Conservation (phyloP, 2,113 vertebrate species). For the Scophthalmus maximus region DNA sequence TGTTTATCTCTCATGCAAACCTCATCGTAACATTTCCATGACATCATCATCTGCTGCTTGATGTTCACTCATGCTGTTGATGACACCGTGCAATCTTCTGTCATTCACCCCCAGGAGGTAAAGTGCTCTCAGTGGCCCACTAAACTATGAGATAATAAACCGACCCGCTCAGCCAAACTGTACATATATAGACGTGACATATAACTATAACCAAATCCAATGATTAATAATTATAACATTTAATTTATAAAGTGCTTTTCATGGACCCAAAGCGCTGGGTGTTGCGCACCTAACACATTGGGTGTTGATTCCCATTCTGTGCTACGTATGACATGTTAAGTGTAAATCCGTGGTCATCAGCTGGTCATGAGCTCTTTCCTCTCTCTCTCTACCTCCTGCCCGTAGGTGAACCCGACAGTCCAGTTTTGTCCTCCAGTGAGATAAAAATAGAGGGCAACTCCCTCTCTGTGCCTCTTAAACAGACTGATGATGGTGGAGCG, state of each 20-base stretch:
- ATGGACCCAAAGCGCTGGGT: no score
- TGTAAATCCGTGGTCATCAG: no score
- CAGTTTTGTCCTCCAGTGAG: conserved; percentile 53
- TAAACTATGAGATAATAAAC: neutral
- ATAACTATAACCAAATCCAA: neutral
- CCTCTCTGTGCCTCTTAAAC: conserved; percentile 72
- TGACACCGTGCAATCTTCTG: conserved; percentile 31
- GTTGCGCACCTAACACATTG: no score
- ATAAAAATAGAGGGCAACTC: conserved; percentile 68
- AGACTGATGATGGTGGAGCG: conserved; percentile 57
- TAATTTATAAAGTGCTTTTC: no score
- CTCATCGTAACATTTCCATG: conserved; percentile 25
- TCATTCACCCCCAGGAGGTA: conserved; percentile 72
- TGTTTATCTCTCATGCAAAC: conserved; percentile 38
- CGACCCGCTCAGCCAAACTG: neutral
- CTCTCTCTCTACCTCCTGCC: neutral
- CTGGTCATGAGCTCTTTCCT: neutral
- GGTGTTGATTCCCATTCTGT: no score
- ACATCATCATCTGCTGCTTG: conserved; percentile 42
- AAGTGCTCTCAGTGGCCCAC: conserved; percentile 10
- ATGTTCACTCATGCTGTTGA: conserved; percentile 49
- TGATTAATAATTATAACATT: no score
- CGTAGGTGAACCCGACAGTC: conserved; percentile 81
- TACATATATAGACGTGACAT: neutral
- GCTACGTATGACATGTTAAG: no score